Percentiles rank a stretch among this genome's conserved stretches.
These are phyloP conservation scores for Deilephila elpenor DNA, from an alignment of 2,888 invertebrate genomes.

Conservation along the genomic window DNA sequence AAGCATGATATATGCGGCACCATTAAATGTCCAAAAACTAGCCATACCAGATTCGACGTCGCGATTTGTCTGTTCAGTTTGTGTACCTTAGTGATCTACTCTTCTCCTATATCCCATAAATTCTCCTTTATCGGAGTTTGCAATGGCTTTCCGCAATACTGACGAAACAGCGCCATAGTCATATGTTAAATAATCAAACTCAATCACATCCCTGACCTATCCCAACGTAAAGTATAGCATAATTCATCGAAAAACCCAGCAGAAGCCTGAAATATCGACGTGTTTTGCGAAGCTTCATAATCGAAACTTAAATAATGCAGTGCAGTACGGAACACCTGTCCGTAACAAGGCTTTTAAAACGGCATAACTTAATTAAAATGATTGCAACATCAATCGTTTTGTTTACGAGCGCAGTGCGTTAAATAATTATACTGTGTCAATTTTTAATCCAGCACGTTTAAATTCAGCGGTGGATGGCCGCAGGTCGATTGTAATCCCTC, in stretches of 20 bases:
- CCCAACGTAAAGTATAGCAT: not conserved
- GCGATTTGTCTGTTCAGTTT: no score
- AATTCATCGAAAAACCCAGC: not conserved
- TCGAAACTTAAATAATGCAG: slow-evolving; percentile 50
- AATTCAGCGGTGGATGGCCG: slow-evolving; percentile 49
- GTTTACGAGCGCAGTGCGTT: slow-evolving; percentile 41
- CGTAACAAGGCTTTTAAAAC: slow-evolving; percentile 29
- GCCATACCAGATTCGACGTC: no score
- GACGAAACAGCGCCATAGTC: no score
- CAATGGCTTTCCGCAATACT: no score
- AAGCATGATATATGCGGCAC: no score
- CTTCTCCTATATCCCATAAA: no score
- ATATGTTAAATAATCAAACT: not conserved
- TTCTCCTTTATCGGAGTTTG: no score
- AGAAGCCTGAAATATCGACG: not conserved
- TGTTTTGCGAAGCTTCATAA: slow-evolving; percentile 38
- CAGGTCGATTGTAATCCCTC: slow-evolving; percentile 32
- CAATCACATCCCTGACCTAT: not conserved
- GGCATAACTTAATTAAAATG: slow-evolving; percentile 36
- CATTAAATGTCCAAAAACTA: no score
- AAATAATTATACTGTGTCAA: slow-evolving; percentile 53
- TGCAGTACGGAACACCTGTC: slow-evolving; percentile 21
- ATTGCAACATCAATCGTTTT: slow-evolving; percentile 46
- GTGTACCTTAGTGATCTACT: no score
- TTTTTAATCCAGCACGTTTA: slow-evolving; percentile 58